A percentile compares a stretch with the other conserved stretches of the same genome.
Conservation (phyloP, 2,888 invertebrate species). For the Uloborus plumipes region DNA sequence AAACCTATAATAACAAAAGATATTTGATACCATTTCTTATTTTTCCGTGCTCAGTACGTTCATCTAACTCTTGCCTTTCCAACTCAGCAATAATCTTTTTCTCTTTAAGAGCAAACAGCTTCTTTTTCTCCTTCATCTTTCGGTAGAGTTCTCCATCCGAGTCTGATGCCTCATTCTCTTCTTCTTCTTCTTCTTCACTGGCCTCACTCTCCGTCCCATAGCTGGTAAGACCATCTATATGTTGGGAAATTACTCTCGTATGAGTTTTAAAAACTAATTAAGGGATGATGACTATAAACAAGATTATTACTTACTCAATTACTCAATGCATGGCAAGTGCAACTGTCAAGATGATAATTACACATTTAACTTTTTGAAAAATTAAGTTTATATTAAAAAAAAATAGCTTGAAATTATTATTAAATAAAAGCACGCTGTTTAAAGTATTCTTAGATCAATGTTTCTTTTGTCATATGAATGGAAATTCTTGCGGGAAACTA, state of each 20-base stretch:
- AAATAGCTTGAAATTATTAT: too few species aligned
- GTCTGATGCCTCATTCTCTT: slow-evolving; percentile 35
- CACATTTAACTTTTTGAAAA: too few species aligned
- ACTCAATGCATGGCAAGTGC: too few species aligned
- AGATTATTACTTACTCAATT: too few species aligned
- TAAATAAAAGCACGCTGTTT: too few species aligned
- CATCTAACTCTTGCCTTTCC: slow-evolving; percentile 50
- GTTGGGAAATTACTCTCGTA: slow-evolving; percentile 23
- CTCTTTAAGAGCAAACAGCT: slow-evolving; percentile 65
- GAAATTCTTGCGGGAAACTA: too few species aligned
- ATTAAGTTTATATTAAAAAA: too few species aligned
- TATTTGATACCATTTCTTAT: slow-evolving; percentile 5
- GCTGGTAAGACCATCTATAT: slow-evolving; percentile 62
- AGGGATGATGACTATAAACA: too few species aligned
- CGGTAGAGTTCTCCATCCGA: slow-evolving; percentile 51
- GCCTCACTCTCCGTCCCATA: slow-evolving; percentile 79
- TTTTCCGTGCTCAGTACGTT: slow-evolving; percentile 17
- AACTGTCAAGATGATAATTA: too few species aligned
- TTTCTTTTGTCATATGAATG: too few species aligned
- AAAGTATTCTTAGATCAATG: too few species aligned
- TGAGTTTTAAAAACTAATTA: background rate
- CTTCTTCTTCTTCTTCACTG: slow-evolving; percentile 73
- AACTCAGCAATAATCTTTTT: slow-evolving; percentile 64
- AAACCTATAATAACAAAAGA: background rate
- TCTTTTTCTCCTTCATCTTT: slow-evolving; percentile 63